phyloP scores from a whole-genome alignment of 1,140 invertebrate genomes.

The Drosophila lacertosa region DNA sequence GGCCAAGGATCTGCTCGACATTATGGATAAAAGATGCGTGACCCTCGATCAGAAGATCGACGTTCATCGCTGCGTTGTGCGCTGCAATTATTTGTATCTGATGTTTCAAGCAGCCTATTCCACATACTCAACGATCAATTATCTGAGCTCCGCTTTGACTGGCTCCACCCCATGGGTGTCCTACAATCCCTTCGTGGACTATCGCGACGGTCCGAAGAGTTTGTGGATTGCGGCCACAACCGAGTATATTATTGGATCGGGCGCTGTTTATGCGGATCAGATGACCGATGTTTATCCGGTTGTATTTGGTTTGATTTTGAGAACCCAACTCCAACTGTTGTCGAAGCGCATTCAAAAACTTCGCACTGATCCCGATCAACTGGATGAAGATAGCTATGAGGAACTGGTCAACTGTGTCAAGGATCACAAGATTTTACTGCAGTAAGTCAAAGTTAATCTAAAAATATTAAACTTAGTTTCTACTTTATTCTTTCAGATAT shows the following conservation, averaged over 20 bases:
- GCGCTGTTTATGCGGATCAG: not conserved
- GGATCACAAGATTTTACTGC: constrained; percentile 35
- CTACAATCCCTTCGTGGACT: constrained; percentile 51
- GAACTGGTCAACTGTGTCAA: constrained; percentile 42
- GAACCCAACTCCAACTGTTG: constrained; percentile 33
- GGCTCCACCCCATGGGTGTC: constrained; percentile 29
- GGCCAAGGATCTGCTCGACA: constrained; percentile 17
- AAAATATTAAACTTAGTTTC: not conserved
- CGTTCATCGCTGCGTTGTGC: constrained; percentile 24
- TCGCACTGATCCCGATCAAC: constrained; percentile 14
- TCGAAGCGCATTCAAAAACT: constrained; percentile 13
- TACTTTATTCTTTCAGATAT: constrained; percentile 5
- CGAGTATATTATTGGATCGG: constrained; percentile 1
- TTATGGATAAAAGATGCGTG: constrained; percentile 31
- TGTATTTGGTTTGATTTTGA: constrained; percentile 27
- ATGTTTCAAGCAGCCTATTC: constrained; percentile 8
- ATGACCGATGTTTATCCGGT: constrained; percentile 36
- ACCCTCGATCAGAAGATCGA: not conserved
- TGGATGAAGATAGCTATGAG: constrained; percentile 6
- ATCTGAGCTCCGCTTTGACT: not conserved
- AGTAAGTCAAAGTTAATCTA: constrained; percentile 1
- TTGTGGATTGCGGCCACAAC: constrained; percentile 23
- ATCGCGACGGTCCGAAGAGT: not conserved
- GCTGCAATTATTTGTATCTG: constrained; percentile 37
- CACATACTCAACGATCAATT: not conserved